Conservation (phyloP, 2,113 vertebrate species). For the Cyprinodon variegatus region DNA sequence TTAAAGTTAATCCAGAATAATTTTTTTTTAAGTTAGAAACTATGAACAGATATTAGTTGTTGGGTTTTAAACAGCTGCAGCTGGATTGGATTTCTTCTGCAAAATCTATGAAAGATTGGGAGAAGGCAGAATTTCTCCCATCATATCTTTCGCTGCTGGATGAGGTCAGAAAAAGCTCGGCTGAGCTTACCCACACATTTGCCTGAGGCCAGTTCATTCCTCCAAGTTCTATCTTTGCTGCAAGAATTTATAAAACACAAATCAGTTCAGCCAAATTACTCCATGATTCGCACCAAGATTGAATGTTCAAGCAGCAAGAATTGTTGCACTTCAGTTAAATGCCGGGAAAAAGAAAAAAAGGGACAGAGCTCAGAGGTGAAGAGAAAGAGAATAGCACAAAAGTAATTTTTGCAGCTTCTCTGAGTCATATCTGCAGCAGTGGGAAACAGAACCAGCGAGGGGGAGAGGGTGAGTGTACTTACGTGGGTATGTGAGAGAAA, state of each 20-base stretch:
- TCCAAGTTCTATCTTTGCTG: constrained; percentile 12
- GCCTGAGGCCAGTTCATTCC: constrained; percentile 35
- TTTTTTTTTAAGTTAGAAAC: constrained; percentile 9
- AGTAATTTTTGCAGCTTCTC: constrained; percentile 77
- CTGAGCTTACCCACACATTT: constrained; percentile 56
- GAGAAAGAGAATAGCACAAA: constrained; percentile 59
- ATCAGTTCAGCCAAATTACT: neutral
- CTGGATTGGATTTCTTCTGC: constrained; percentile 18
- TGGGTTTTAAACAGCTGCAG: constrained; percentile 19
- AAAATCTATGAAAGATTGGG: constrained; percentile 24
- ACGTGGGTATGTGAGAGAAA: constrained; percentile 56
- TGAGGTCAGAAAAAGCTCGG: constrained; percentile 52
- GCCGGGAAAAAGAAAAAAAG: constrained; percentile 6
- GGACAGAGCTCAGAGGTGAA: constrained; percentile 32
- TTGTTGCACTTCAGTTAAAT: constrained; percentile 10
- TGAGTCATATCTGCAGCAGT: constrained; percentile 81
- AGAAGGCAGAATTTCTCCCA: constrained; percentile 43
- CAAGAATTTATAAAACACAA: neutral
- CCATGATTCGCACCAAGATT: neutral
- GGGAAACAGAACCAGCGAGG: constrained; percentile 69
- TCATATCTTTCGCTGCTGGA: constrained; percentile 27
- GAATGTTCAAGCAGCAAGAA: constrained; percentile 13
- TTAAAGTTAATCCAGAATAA: constrained; percentile 16
- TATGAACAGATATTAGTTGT: constrained; percentile 1
- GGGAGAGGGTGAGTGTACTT: constrained; percentile 63